A percentile compares a stretch with the other conserved stretches of the same genome.
These are phyloP conservation scores for Caenorhabditis becei DNA, from an alignment of 2,888 invertebrate genomes.

Conservation along the genomic window DNA sequence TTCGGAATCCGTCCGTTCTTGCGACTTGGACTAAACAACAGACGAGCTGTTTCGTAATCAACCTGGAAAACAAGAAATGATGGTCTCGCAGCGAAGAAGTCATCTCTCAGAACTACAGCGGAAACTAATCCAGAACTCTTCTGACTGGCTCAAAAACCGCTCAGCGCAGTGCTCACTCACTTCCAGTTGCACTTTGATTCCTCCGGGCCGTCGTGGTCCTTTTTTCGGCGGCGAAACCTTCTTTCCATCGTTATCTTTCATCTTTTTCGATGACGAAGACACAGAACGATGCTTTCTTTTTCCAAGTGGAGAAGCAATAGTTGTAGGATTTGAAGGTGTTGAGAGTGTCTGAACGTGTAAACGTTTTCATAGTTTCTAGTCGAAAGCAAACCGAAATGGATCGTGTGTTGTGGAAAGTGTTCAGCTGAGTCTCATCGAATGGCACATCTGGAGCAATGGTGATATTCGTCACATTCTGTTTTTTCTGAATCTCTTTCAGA, in stretches of 20 bases:
- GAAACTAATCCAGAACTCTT: background rate
- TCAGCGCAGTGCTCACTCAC: no score
- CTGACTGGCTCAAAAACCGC: no score
- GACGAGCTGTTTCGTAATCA: conserved; percentile 55
- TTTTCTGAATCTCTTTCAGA: conserved; percentile 68
- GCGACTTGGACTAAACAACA: conserved; percentile 48
- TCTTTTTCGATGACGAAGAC: conserved; percentile 26
- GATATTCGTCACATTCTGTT: conserved; percentile 72
- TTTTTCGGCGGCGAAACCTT: conserved; percentile 19
- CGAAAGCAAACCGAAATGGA: conserved; percentile 24
- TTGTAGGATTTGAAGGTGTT: conserved; percentile 26
- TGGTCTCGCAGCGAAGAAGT: no score
- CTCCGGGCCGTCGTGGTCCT: conserved; percentile 27
- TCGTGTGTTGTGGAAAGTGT: conserved; percentile 5
- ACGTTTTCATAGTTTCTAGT: no score
- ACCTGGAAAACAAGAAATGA: conserved; percentile 23
- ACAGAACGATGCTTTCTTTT: conserved; percentile 46
- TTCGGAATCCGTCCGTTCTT: conserved; percentile 55
- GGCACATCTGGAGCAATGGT: conserved; percentile 59
- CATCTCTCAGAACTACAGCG: no score
- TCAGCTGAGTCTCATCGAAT: conserved; percentile 27
- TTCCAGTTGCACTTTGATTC: conserved; percentile 60
- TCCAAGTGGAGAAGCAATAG: conserved; percentile 49
- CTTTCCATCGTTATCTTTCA: conserved; percentile 34
- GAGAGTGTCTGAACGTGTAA: conserved; percentile 44